Evolutionary conservation across 2,888 invertebrate species (phyloP).

Genomic region (Athalia rosae): DNA sequence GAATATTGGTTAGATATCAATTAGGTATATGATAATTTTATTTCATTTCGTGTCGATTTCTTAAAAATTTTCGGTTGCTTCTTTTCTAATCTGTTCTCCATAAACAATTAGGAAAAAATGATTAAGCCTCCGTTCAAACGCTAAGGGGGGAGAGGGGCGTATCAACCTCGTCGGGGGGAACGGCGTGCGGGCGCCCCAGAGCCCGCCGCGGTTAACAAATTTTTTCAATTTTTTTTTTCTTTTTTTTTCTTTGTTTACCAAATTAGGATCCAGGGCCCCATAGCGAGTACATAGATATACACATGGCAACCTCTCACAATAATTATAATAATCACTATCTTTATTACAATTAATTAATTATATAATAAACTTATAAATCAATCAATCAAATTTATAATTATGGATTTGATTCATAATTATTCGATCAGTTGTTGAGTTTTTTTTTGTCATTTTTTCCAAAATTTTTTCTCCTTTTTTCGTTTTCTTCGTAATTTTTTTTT

Average conservation of each 20-base stretch:
- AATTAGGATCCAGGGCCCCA: conserved; percentile 59
- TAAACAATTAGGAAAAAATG: not conserved
- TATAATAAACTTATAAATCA: conserved; percentile 25
- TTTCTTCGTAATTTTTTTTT: no score
- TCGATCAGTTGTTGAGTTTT: conserved; percentile 59
- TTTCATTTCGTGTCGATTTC: not conserved
- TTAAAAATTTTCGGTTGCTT: conserved; percentile 20
- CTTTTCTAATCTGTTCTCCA: not conserved
- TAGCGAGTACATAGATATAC: conserved; percentile 73
- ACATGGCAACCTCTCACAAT: conserved; percentile 73
- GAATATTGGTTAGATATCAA: no score
- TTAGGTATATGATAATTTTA: not conserved
- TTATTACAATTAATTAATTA: conserved; percentile 69
- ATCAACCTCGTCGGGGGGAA: conserved; percentile 64
- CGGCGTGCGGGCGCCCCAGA: conserved; percentile 69
- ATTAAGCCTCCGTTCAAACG: not conserved
- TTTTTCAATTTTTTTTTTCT: not conserved
- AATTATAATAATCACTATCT: conserved; percentile 69
- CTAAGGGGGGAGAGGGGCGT: not conserved
- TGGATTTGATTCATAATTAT: conserved; percentile 52
- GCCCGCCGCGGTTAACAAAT: conserved; percentile 48
- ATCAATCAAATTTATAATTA: not conserved
- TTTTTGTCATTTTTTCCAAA: not conserved
- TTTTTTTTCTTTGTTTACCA: not conserved
- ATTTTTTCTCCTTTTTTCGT: not conserved